These are phyloP conservation scores for Siphonodentalium dalli DNA, from an alignment of 2,888 invertebrate genomes.

Conservation along the genomic window DNA sequence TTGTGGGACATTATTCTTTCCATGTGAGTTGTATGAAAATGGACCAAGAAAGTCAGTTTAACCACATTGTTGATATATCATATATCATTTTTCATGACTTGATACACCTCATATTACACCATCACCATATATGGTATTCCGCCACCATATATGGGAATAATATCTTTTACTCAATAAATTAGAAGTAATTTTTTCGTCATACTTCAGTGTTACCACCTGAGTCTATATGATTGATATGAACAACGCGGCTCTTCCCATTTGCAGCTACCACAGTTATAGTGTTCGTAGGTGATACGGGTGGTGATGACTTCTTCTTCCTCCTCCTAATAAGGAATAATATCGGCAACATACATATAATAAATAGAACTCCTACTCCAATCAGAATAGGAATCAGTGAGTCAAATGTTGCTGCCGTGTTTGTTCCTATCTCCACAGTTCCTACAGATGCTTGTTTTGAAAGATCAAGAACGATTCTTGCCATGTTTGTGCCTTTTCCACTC, in stretches of 20 bases:
- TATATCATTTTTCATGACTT: too few species aligned
- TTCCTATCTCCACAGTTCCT: slow-evolving; percentile 32
- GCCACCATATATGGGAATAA: too few species aligned
- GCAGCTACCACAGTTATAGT: slow-evolving; percentile 46
- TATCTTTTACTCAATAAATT: too few species aligned
- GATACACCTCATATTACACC: too few species aligned
- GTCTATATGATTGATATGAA: slow-evolving; percentile 16
- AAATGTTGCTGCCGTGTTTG: slow-evolving; percentile 29
- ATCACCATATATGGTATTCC: too few species aligned
- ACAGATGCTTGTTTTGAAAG: slow-evolving; percentile 24
- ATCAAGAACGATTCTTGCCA: slow-evolving; percentile 42
- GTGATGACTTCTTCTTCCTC: slow-evolving; percentile 42
- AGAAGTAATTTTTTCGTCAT: slow-evolving; percentile 5
- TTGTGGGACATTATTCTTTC: too few species aligned
- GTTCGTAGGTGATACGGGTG: slow-evolving; percentile 48
- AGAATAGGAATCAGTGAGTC: slow-evolving; percentile 41
- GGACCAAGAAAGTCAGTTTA: too few species aligned
- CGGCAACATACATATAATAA: slow-evolving; percentile 38
- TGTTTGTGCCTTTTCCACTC: slow-evolving; percentile 50
- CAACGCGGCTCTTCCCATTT: slow-evolving; percentile 28
- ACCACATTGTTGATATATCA: too few species aligned
- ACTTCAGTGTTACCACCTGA: slow-evolving; percentile 34
- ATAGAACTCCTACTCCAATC: slow-evolving; percentile 39
- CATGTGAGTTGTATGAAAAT: too few species aligned
- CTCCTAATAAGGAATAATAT: slow-evolving; percentile 40